Evolutionary conservation across 2,113 vertebrate genomes (phyloP), one percentile per base, ranked within the genome.

Genomic region (Connochaetes taurinus): DNA sequence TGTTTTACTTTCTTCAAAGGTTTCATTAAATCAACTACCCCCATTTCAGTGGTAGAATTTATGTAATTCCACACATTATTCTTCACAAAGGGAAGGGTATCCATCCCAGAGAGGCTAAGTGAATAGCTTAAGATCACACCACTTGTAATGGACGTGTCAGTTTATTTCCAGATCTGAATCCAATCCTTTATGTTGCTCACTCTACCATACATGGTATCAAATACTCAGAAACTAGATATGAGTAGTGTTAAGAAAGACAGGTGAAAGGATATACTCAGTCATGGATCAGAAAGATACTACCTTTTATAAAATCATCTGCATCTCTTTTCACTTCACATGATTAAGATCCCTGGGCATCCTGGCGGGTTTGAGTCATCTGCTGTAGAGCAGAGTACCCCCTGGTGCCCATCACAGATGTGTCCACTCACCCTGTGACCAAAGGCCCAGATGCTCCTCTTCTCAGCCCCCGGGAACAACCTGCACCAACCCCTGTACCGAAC

Each of bases 161-260:
- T 5, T 78, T 40, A 67, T 6, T 43, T 89, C 15, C 40, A 7
- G 4, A 85, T 62, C 27, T 21, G 43, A 60, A 8, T 50, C 33
- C 78, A 29, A 23, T n/a, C n/a, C 25, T 36, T 36, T 78, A 14
- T 82, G 5, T 62, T 64, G 16, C 7, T 19, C 29, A 62, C 60
- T 82, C 3, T 52, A 43, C 40, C 21, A 78, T 3, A 86, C 2
- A 8, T 14, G 25, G 58, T 83, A 29, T 53, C 23, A 76, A 52
- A 50, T 91, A 67, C 87, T 45, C 91, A 50, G 40, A 97, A 87
- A 31, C 76, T 40, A 88, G 23, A 83, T 40, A 25, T 25, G 19
- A 40, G 19, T 74, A 23, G 67, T 74, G 67, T 23, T 74, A 71
- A 36, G 64, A 67, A 23, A 74, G 67, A 40, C 67, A 74, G 36